These are phyloP conservation scores for Melanotaenia duboulayi DNA, from an alignment of 2,113 vertebrate species.

Conservation along the genomic window DNA sequence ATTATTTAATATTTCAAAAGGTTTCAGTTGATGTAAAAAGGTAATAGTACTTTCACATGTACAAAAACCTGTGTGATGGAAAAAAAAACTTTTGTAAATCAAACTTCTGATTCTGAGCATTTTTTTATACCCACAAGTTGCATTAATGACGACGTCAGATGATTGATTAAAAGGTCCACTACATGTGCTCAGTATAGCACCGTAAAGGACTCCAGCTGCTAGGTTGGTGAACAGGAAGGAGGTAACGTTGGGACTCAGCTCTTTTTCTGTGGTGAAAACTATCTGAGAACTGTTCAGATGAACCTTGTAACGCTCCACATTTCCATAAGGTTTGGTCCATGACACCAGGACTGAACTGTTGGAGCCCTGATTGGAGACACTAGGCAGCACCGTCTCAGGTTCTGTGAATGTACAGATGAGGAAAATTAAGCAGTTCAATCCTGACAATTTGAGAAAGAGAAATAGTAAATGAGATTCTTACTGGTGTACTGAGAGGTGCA, in stretches of 20 bases:
- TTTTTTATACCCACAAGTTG: conserved; percentile 75
- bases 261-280: rapidly evolving
- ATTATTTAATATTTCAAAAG: too few species aligned
- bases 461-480: conserved; percentile 37
- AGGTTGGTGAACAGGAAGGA: conserved; percentile 32
- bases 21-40: too few species aligned
- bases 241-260: rapidly evolving
- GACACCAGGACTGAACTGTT: conserved; percentile 64
- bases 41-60: too few species aligned
- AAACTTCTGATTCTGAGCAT: background rate
- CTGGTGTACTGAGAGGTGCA: conserved; percentile 62
- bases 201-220: conserved; percentile 63
- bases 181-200: conserved; percentile 26
- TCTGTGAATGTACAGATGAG: conserved; percentile 50
- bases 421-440: conserved; percentile 1
- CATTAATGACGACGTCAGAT: conserved; percentile 52
- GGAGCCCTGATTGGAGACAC: conserved; percentile 54
- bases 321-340: conserved; percentile 63
- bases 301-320: conserved; percentile 50
- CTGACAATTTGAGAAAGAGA: background rate
- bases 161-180: conserved; percentile 62
- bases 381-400: conserved; percentile 52
- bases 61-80: too few species aligned
- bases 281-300: background rate
- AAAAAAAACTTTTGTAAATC: background rate